phyloP scores from a whole-genome alignment of 2,888 invertebrate species.

The Ichneumon xanthorius region DNA sequence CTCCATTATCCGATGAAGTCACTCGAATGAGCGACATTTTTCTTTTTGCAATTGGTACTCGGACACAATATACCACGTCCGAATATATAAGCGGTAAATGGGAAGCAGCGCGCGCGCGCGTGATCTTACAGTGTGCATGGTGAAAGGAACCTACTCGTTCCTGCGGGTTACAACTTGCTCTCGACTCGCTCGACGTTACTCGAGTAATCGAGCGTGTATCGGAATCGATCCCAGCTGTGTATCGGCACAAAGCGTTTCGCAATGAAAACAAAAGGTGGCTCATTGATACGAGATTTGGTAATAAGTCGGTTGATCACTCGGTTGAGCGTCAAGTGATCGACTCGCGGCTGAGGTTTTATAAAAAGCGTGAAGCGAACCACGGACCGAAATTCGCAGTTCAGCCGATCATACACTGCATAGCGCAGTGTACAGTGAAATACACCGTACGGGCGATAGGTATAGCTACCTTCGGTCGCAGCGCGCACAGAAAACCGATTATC shows the following conservation, averaged over 20 bases:
- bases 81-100: conserved; percentile 3
- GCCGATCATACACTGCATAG: not conserved
- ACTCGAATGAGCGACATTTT: not conserved
- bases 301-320: no score
- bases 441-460: conserved; percentile 8
- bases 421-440: not conserved
- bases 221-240: not conserved
- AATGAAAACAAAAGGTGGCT: not conserved
- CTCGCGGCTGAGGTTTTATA: not conserved
- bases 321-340: not conserved
- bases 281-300: no score
- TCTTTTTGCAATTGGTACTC: not conserved
- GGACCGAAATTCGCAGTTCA: not conserved
- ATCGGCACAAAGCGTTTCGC: not conserved
- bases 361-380: not conserved
- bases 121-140: not conserved
- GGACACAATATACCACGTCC: not conserved
- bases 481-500: conserved; percentile 64
- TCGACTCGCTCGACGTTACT: not conserved
- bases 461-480: conserved; percentile 23
- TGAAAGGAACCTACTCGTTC: not conserved
- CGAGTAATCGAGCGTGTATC: not conserved
- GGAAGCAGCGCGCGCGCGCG: not conserved
- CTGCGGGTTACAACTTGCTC: not conserved
- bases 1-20: no score